Evolutionary conservation across 2,797 vertebrate genomes (phyloP).

Genomic region (Onychomys arenicola): DNA sequence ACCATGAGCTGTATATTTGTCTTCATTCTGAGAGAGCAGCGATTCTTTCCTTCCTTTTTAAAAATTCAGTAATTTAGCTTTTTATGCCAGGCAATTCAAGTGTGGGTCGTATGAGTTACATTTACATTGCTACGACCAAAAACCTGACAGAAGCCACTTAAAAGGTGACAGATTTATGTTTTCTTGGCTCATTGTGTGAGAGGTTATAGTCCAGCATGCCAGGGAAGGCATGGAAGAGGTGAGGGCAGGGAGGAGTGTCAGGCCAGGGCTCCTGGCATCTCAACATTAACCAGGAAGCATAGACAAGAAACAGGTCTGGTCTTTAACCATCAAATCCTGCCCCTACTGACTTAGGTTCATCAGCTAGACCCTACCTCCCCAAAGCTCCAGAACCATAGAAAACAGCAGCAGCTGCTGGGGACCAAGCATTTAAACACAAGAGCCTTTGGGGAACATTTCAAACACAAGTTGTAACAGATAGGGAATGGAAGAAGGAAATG

Average conservation of each 20-base stretch:
- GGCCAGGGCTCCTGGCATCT: not conserved
- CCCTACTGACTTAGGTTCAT: not conserved
- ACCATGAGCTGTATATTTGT: conserved; percentile 69
- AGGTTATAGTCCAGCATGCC: not conserved
- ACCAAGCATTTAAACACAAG: not conserved
- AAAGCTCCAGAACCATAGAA: not conserved
- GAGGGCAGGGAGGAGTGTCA: not conserved
- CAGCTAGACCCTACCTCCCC: not conserved
- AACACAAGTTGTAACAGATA: not conserved
- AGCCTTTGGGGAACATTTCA: not conserved
- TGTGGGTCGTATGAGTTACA: not conserved
- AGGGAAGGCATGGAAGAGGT: not conserved
- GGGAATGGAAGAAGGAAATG: conserved; percentile 37
- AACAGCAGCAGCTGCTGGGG: not conserved
- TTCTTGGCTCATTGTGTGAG: not conserved
- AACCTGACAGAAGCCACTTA: not conserved
- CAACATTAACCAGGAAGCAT: not conserved
- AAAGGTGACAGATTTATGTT: not conserved
- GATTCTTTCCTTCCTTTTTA: conserved; percentile 38
- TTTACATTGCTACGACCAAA: not conserved
- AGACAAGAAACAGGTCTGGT: not conserved
- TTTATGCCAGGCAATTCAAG: conserved; percentile 66
- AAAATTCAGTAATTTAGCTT: conserved; percentile 79
- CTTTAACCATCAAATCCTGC: not conserved
- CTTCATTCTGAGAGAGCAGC: conserved; percentile 75